Base-by-base conservation (phyloP, 2,797 vertebrate species). In the Chelmon rostratus region DNA sequence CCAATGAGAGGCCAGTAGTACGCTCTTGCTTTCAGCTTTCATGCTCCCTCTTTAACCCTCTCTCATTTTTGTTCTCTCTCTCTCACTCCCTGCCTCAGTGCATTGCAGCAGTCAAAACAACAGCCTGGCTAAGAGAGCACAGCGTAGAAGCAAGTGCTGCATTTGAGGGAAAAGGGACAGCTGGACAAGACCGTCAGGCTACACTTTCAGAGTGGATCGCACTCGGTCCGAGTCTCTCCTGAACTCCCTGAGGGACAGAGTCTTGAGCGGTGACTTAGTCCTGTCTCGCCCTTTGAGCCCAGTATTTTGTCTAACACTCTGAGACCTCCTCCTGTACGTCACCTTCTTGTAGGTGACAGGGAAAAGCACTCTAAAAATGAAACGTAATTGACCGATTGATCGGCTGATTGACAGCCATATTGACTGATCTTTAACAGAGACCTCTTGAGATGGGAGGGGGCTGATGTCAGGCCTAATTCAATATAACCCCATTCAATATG, bases 1-100 rank as follows among this genome's bases (percentile, higher is more conserved):
- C 92, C 92, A 95, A 94, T 94, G 81, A 82, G 77, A 84, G 54
- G 46, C 8, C 37, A 87, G 89, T 92, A 88, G 90, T 90, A 92
- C 7, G 16, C 87, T 71, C 86, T 37, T 80, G 76, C 90, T 81
- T 83, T 77, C 70, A 74, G 78, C 44, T 58, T 84, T 80, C 68
- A 59, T 79, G 76, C 85, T 88, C 86, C 68, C 79, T 84, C 79
- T 91, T 91, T 91, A 92, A 88, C 91, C 80, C 80, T 81, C 82
- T 85, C 85, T 76, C 74, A 78, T 79, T 88, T 90, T 91, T 72
- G 57, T 76, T 79, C 78, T 79, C 81, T 4, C 61, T 44, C 53
- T 37, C 68, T 56, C 68, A 18, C 78, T 84, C 76, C 33, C 76
- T 75, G 86, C 61, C 83, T 82, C 69, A 11, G 71, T 73, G 79